Evolutionary conservation across 2,888 invertebrate genomes (phyloP).

Genomic region (Arctia plantaginis): DNA sequence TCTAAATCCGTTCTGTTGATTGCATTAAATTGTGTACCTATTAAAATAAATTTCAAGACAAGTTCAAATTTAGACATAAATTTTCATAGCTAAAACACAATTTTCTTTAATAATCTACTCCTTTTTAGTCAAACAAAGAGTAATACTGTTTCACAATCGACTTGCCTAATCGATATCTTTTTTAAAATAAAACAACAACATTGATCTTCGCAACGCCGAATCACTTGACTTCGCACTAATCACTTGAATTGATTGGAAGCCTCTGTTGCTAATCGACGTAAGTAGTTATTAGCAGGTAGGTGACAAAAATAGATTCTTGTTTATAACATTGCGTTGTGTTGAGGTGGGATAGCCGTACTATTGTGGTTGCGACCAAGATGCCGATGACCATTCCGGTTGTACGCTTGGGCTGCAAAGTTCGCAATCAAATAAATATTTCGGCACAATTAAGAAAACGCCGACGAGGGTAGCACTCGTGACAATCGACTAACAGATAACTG

Average conservation of each 20-base stretch:
- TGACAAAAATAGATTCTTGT: conserved; percentile 67
- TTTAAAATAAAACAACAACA: conserved; percentile 30
- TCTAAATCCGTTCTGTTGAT: conserved; percentile 58
- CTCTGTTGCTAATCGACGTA: conserved; percentile 31
- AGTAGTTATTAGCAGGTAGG: conserved; percentile 30
- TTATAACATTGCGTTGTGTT: conserved; percentile 57
- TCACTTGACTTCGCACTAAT: conserved; percentile 24
- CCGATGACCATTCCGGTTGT: conserved; percentile 86
- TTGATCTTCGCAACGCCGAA: conserved; percentile 16
- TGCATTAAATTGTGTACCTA: conserved; percentile 67
- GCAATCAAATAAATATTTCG: conserved; percentile 87
- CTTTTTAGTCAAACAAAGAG: conserved; percentile 8
- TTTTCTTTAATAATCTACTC: background rate
- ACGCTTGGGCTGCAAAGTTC: conserved; percentile 80
- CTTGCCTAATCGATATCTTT: conserved; percentile 33
- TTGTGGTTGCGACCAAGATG: conserved; percentile 77
- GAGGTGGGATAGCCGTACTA: conserved; percentile 66
- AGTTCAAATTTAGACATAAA: conserved; percentile 32
- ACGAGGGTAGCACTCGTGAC: conserved; percentile 85
- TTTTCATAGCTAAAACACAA: background rate
- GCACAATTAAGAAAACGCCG: conserved; percentile 87
- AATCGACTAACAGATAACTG: conserved; percentile 67
- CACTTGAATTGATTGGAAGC: conserved; percentile 32
- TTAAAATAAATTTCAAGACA: conserved; percentile 49
- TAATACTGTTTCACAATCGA: conserved; percentile 33